A percentile compares a stretch with the other conserved stretches of the same genome.
These are phyloP conservation scores for Cryptocheilus praepositus DNA, from an alignment of 2,888 invertebrate species.

Conservation along the genomic window DNA sequence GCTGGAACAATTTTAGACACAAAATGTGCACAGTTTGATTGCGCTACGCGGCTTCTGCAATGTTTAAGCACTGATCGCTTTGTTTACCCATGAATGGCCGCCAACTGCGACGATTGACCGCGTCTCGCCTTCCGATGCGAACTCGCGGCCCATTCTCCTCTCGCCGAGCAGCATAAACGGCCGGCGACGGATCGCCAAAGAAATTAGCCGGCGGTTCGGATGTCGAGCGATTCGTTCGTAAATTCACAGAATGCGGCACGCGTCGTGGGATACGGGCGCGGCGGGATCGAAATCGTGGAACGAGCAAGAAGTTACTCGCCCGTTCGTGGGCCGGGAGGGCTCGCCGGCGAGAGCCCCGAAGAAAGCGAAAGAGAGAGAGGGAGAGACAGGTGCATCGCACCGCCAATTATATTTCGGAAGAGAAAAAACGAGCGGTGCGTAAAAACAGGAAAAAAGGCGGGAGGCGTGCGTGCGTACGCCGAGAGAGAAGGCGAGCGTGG, in stretches of 20 bases:
- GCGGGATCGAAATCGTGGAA: constrained; percentile 7
- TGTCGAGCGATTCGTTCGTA: not conserved
- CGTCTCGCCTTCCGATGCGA: too few species aligned
- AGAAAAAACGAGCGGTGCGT: constrained; percentile 60
- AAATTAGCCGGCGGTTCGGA: not conserved
- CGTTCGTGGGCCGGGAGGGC: constrained; percentile 52
- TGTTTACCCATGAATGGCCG: too few species aligned
- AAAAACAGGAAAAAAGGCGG: constrained; percentile 59
- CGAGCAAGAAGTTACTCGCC: constrained; percentile 8
- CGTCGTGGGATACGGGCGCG: constrained; percentile 3
- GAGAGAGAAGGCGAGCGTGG: constrained; percentile 32
- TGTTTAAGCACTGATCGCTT: too few species aligned
- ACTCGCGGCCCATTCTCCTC: too few species aligned
- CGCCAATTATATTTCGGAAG: constrained; percentile 74
- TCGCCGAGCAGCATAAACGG: too few species aligned
- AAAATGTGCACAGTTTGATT: too few species aligned
- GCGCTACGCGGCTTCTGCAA: too few species aligned
- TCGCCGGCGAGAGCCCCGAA: constrained; percentile 43
- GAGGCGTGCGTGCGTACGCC: constrained; percentile 47
- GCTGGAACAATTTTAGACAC: too few species aligned
- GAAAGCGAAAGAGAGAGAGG: constrained; percentile 51
- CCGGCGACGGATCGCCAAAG: too few species aligned
- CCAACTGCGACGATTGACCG: too few species aligned
- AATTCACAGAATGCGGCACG: constrained; percentile 10
- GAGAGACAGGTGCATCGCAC: constrained; percentile 74